Percentiles rank a stretch among this genome's conserved stretches.
These are phyloP conservation scores for Drosophila mayaguana DNA, from an alignment of 2,888 invertebrate species.

Conservation along the genomic window DNA sequence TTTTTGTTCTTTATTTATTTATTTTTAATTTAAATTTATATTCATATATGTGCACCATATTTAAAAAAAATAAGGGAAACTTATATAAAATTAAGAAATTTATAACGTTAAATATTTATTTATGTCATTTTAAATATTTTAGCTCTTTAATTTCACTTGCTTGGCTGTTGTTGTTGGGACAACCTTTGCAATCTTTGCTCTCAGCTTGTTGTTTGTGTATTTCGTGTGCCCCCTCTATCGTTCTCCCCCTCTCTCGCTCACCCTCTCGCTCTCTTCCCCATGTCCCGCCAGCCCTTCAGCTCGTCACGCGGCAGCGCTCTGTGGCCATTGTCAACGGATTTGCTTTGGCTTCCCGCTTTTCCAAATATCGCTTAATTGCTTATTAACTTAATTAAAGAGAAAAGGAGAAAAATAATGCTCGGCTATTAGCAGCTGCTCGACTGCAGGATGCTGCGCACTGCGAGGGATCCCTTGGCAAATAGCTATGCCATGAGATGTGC, in stretches of 20 bases:
- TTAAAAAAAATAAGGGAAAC: too few species aligned
- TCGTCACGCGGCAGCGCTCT: not conserved
- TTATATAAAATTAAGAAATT: too few species aligned
- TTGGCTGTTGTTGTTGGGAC: not conserved
- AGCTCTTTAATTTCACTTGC: not conserved
- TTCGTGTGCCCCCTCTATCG: not conserved
- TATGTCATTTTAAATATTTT: not conserved
- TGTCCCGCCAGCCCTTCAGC: not conserved
- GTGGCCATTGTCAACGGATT: conserved; percentile 35
- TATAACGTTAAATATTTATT: too few species aligned
- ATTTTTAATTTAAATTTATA: not conserved
- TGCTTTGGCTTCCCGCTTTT: conserved; percentile 40
- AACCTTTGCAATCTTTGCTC: not conserved
- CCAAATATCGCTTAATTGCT: conserved; percentile 36
- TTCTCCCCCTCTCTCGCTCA: not conserved
- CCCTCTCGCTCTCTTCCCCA: too few species aligned
- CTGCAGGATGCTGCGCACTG: not conserved
- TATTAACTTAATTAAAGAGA: conserved; percentile 44
- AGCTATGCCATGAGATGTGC: too few species aligned
- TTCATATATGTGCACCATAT: too few species aligned
- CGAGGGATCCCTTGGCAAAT: too few species aligned
- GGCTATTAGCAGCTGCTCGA: not conserved
- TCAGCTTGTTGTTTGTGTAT: not conserved
- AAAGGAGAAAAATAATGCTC: not conserved
- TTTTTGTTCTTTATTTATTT: not conserved